A percentile compares a stretch with the other conserved stretches of the same genome.
phyloP scores from a whole-genome alignment of 1,140 invertebrate species.

The Hormaphis cornu region DNA sequence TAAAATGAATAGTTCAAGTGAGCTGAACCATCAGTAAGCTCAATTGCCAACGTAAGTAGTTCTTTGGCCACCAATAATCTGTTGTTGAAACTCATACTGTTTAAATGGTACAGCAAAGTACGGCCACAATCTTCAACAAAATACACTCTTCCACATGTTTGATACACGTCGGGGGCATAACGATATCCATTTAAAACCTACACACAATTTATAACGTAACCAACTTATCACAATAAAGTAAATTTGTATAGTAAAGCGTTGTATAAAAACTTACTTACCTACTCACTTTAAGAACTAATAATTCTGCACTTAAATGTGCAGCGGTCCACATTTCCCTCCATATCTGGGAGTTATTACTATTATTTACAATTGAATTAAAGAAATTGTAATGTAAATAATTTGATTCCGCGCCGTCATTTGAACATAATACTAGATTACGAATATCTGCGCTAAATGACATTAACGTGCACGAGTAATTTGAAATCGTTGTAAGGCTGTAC shows the following conservation, averaged over 20 bases:
- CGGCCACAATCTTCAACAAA: slow-evolving; percentile 19
- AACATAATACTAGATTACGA: not conserved
- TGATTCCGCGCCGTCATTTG: not conserved
- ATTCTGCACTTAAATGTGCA: slow-evolving; percentile 2
- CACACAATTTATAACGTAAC: not conserved
- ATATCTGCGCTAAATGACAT: not conserved
- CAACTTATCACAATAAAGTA: no score
- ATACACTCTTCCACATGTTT: not conserved
- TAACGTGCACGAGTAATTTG: not conserved
- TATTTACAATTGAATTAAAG: not conserved
- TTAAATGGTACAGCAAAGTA: not conserved
- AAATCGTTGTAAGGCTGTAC: not conserved
- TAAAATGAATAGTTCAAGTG: slow-evolving; percentile 18
- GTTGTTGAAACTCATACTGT: not conserved
- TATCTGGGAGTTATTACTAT: not conserved
- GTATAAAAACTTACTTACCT: not conserved
- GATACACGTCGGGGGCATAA: slow-evolving; percentile 2
- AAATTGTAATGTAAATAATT: not conserved
- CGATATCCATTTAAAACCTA: not conserved
- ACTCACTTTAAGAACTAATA: slow-evolving; percentile 9
- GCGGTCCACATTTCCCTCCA: not conserved
- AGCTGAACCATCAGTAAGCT: slow-evolving; percentile 13
- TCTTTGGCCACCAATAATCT: not conserved
- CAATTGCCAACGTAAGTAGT: slow-evolving; percentile 1
- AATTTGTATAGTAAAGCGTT: no score